Base-by-base conservation (phyloP, 1,140 invertebrate genomes). In the Amphibalanus amphitrite region DNA sequence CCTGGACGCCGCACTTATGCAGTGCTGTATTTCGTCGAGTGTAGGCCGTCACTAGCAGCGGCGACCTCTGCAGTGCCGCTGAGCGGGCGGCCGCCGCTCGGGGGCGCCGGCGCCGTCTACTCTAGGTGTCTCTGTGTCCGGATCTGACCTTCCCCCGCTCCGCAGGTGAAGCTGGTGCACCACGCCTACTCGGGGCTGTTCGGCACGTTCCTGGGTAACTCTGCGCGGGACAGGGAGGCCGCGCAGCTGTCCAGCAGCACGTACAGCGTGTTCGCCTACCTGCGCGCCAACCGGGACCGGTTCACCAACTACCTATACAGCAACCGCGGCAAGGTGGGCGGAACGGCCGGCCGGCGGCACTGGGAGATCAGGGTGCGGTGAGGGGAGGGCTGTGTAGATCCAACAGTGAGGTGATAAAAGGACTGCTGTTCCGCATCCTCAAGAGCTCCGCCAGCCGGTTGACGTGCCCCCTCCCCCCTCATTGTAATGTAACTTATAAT, bases 131-230 rank as follows among this genome's bases (percentile, higher is more conserved):
- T n/a, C n/a, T n/a, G n/a, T n/a, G n/a, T n/a, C n/a, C n/a, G n/a
- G n/a, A n/a, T n/a, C n/a, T n/a, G n/a, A n/a, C n/a, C n/a, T n/a
- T n/a, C n/a, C 47, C 17, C 47, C 20, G 17, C 23, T 20, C 82
- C 83, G 71, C 78, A 97, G 93, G 89, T 96, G 69, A 97, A 97
- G 84, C 82, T 98, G 75, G 92, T 89, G 4, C 91, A 95, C 76
- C 96, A 98, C 81, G 90, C 90, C 3, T 94, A 97, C 80, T 97
- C 95, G 59, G 93, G 93, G 80, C 84, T 98, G 75, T 98, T 96
- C 83, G 95, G 95, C 71, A 97, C 93, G 75, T 98, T 98, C 84
- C 84, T 98, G 70, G 97, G 92, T 81, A 98, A 98, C 81, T 91
- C 87, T 40, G 82, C 85, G 64, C 86, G 87, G 76, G 91, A 96